These are phyloP conservation scores for Epizoanthus scotinus DNA, from an alignment of 92 coral and sea anemone species.

Conservation along the genomic window DNA sequence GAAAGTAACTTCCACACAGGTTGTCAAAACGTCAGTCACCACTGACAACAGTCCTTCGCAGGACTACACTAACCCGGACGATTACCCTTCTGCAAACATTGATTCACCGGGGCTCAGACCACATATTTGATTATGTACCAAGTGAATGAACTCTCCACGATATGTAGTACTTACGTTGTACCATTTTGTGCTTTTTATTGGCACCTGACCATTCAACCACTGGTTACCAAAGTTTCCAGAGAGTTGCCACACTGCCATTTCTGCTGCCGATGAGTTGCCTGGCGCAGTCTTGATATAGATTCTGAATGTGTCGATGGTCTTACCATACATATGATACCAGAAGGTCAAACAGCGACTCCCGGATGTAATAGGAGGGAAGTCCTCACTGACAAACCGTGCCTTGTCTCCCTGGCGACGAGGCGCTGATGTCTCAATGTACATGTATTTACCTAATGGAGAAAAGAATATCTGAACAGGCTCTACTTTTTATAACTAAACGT, in stretches of 20 bases:
- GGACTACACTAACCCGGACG: too few species aligned
- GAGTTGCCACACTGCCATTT: constrained; percentile 75
- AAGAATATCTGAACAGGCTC: not conserved
- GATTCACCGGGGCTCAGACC: too few species aligned
- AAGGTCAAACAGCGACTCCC: constrained; percentile 77
- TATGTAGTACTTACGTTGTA: constrained; percentile 66
- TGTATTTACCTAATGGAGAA: constrained; percentile 68
- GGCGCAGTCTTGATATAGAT: constrained; percentile 83
- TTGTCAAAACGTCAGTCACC: too few species aligned
- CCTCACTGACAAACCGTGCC: constrained; percentile 91
- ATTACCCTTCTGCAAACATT: too few species aligned
- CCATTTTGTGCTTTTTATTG: constrained; percentile 52
- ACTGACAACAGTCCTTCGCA: too few species aligned
- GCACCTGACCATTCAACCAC: constrained; percentile 91
- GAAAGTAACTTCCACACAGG: too few species aligned
- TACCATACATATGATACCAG: constrained; percentile 93
- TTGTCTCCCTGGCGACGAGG: constrained; percentile 83
- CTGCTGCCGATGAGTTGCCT: constrained; percentile 80
- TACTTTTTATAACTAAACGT: not conserved
- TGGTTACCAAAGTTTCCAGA: constrained; percentile 93
- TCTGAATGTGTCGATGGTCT: constrained; percentile 75
- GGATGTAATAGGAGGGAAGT: constrained; percentile 58
- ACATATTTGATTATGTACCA: too few species aligned
- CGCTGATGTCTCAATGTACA: constrained; percentile 90
- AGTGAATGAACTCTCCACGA: too few species aligned